Evolutionary conservation across 2,113 vertebrate genomes (phyloP).

Genomic region (Hucho hucho): DNA sequence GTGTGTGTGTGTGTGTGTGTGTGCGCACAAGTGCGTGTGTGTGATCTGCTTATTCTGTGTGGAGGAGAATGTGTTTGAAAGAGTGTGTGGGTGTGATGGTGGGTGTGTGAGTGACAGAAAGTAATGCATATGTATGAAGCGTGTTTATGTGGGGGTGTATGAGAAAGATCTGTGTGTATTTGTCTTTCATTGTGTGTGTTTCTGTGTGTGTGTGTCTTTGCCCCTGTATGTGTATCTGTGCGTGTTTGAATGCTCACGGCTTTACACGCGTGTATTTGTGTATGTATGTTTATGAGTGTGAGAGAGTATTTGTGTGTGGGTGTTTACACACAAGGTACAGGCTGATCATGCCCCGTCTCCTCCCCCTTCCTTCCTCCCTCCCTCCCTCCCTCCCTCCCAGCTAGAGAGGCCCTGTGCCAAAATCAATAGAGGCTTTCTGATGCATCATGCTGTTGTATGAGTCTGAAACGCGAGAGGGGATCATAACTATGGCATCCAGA

Average conservation of each 20-base stretch:
- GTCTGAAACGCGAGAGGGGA: slow-evolving; percentile 54
- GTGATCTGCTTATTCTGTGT: not conserved
- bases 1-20: no score
- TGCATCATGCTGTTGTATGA: slow-evolving; percentile 59
- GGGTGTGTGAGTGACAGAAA: slow-evolving; percentile 2
- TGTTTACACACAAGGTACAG: slow-evolving; percentile 7
- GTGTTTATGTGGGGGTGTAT: not conserved
- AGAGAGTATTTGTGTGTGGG: slow-evolving; percentile 56
- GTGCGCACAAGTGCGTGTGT: no score
- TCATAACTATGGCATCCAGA: slow-evolving; percentile 43
- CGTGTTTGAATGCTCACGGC: not conserved
- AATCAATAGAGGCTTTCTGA: slow-evolving; percentile 69
- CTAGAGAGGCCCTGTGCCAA: slow-evolving; percentile 61
- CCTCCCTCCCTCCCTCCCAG: slow-evolving; percentile 7
- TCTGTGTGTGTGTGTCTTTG: no score
- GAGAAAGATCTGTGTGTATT: no score
- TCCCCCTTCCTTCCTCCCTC: no score
- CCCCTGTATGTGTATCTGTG: no score
- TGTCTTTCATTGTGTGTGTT: no score
- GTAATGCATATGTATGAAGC: slow-evolving; percentile 7
- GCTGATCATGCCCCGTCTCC: no score
- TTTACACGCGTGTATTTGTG: not conserved
- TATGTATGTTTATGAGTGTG: slow-evolving; percentile 16
- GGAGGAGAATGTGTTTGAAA: not conserved
- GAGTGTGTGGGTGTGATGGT: slow-evolving; percentile 26